Conservation (phyloP, 1,140 invertebrate genomes). For the Chrysomallon squamiferum region DNA sequence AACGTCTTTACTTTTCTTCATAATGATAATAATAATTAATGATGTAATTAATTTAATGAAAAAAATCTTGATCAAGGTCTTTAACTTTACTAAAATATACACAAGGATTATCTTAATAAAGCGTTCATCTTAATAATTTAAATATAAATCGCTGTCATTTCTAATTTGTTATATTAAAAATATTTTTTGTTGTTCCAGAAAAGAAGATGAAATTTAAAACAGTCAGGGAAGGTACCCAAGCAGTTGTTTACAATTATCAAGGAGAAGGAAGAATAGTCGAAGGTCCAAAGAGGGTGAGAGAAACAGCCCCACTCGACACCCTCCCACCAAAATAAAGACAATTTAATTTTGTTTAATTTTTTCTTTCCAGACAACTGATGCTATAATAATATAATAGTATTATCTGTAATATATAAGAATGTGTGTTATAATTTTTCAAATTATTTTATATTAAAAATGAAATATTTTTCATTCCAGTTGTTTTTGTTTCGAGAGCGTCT, state of each 20-base stretch:
- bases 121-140: too few species aligned
- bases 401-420: background rate
- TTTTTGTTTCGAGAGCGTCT: slow-evolving; percentile 54
- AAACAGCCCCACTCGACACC: background rate
- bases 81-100: too few species aligned
- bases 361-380: background rate
- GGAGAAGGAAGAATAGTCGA: slow-evolving; percentile 48
- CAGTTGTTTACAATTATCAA: slow-evolving; percentile 49
- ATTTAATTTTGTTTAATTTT: background rate
- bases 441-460: slow-evolving; percentile 4
- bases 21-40: too few species aligned
- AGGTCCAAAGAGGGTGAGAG: slow-evolving; percentile 49
- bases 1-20: too few species aligned
- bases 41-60: too few species aligned
- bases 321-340: background rate
- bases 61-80: too few species aligned
- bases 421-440: too few species aligned
- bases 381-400: background rate
- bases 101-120: too few species aligned
- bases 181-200: too few species aligned
- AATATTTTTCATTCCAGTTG: slow-evolving; percentile 42
- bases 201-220: slow-evolving; percentile 56
- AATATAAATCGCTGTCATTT: too few species aligned
- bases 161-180: too few species aligned
- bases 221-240: slow-evolving; percentile 53